phyloP scores from a whole-genome alignment of 2,113 vertebrate species.

The Ciconia maguari region DNA sequence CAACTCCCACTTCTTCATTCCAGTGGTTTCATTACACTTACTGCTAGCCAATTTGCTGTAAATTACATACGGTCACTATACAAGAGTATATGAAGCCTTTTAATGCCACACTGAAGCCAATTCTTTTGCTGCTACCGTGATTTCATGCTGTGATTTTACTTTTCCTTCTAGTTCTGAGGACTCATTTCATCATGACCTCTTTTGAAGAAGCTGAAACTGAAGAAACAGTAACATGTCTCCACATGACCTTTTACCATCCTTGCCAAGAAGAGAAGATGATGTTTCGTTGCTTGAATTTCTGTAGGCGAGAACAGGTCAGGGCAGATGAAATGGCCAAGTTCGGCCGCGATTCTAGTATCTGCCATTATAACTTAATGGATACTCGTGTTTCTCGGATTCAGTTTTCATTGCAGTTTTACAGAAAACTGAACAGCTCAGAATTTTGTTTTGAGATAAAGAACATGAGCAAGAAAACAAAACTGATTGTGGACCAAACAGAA shows the following conservation, averaged over 20 bases:
- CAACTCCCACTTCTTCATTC: background rate
- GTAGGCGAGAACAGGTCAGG: slow-evolving; percentile 37
- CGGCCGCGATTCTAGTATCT: slow-evolving; percentile 80
- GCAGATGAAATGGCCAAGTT: slow-evolving; percentile 79
- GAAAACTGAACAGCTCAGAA: slow-evolving; percentile 61
- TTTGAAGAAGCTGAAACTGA: slow-evolving; percentile 83
- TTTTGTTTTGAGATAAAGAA: slow-evolving; percentile 88
- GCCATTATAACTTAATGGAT: slow-evolving; percentile 79
- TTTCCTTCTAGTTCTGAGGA: background rate
- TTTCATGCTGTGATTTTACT: background rate
- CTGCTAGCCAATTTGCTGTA: background rate
- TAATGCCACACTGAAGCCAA: rapidly evolving
- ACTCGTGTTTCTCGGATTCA: slow-evolving; percentile 84
- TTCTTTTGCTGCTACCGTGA: background rate
- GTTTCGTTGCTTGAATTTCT: slow-evolving; percentile 73
- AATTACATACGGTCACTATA: rapidly evolving
- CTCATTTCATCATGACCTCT: background rate
- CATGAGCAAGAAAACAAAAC: slow-evolving; percentile 80
- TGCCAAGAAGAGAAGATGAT: slow-evolving; percentile 67
- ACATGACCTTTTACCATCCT: slow-evolving; percentile 84
- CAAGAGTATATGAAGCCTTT: too few species aligned
- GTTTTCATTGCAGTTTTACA: slow-evolving; percentile 83
- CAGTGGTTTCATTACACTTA: background rate
- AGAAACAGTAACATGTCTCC: slow-evolving; percentile 81
- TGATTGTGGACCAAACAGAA: slow-evolving; percentile 72